Evolutionary conservation across 2,113 vertebrate species (phyloP).

Genomic region (Phylloscopus trochiloides): DNA sequence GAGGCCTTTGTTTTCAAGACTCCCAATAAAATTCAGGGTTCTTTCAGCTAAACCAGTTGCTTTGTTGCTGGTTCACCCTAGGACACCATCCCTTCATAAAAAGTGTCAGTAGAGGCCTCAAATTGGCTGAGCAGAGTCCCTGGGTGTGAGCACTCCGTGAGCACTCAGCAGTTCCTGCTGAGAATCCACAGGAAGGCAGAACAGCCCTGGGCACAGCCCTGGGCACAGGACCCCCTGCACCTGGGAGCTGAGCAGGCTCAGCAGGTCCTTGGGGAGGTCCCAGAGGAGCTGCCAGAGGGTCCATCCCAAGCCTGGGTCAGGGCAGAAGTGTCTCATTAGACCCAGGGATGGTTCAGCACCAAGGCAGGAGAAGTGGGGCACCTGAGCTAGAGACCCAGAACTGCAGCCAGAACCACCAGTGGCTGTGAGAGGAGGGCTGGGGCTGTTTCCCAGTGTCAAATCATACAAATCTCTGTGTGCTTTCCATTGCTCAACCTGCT

Average conservation of each 20-base stretch:
- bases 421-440: neutral
- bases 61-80: neutral
- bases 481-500: neutral
- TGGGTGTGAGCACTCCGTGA: fast-evolving
- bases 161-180: neutral
- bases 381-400: neutral
- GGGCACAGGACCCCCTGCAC: neutral
- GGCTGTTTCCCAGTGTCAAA: neutral
- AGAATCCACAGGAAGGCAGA: neutral
- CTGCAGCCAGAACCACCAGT: neutral
- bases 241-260: neutral
- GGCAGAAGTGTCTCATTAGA: fast-evolving
- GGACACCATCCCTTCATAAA: neutral
- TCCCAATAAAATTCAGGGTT: neutral
- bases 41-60: neutral
- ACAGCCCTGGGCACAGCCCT: fast-evolving
- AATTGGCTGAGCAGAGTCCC: neutral
- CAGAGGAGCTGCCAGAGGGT: neutral
- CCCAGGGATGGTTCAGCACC: neutral
- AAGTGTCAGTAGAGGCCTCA: neutral
- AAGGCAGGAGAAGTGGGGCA: neutral
- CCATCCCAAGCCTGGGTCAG: neutral
- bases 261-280: neutral
- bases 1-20: neutral
- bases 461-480: neutral